These are phyloP conservation scores for Ophion slaviceki DNA, from an alignment of 2,888 invertebrate species.

Conservation along the genomic window DNA sequence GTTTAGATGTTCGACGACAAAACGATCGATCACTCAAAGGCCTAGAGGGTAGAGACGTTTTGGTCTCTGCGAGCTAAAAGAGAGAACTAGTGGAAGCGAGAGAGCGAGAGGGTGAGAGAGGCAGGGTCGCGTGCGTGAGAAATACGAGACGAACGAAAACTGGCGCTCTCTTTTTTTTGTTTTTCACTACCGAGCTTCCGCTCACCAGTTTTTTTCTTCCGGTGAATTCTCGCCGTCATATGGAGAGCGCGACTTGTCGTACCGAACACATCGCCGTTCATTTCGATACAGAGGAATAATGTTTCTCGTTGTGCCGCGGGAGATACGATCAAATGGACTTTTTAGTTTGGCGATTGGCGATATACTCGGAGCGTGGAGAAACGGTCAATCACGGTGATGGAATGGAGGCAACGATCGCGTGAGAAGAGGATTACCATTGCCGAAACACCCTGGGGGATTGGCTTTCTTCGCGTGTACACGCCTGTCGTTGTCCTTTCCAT, in stretches of 20 bases:
- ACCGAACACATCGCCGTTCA: background rate
- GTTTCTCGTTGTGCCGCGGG: constrained; percentile 9
- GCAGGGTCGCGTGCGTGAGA: constrained; percentile 78
- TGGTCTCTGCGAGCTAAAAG: constrained; percentile 53
- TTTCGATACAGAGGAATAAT: constrained; percentile 15
- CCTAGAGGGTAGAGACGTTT: constrained; percentile 55
- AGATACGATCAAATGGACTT: constrained; percentile 7
- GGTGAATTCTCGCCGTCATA: constrained; percentile 20
- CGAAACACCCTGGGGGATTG: constrained; percentile 33
- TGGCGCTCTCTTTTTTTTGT: constrained; percentile 50
- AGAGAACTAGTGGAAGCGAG: constrained; percentile 66
- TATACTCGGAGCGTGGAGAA: constrained; percentile 13
- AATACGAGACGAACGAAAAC: constrained; percentile 75
- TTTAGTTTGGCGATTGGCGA: constrained; percentile 12
- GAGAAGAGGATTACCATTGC: constrained; percentile 36
- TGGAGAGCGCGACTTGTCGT: background rate
- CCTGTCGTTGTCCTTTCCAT: background rate
- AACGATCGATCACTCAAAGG: constrained; percentile 67
- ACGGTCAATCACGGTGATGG: constrained; percentile 45
- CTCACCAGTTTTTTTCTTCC: constrained; percentile 40
- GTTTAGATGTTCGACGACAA: constrained; percentile 53
- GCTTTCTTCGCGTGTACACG: constrained; percentile 13
- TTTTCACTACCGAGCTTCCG: constrained; percentile 36
- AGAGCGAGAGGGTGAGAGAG: constrained; percentile 70
- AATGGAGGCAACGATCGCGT: constrained; percentile 26